Percentiles rank a stretch among this genome's conserved stretches.
Evolutionary conservation across 2,797 vertebrate species (phyloP).

Genomic region (Pipistrellus pipistrellus): DNA sequence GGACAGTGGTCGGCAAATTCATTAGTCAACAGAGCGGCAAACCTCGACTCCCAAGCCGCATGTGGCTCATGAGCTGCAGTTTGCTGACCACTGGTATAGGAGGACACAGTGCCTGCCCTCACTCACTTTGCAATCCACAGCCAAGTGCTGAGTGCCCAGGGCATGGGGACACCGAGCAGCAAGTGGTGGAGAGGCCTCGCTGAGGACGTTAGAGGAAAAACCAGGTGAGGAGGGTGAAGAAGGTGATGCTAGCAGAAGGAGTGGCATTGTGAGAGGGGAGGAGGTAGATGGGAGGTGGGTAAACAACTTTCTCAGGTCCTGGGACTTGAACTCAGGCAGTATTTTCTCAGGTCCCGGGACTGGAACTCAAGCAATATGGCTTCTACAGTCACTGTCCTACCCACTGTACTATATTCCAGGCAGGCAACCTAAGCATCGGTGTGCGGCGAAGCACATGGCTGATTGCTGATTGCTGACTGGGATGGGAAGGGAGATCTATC

Average conservation of each 20-base stretch:
- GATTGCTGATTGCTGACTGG: neutral
- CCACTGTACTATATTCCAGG: neutral
- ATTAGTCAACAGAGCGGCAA: too few relatives aligned
- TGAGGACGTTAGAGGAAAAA: neutral
- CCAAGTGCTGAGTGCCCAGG: neutral
- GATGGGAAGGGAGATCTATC: neutral
- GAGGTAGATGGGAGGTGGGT: neutral
- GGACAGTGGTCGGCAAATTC: neutral
- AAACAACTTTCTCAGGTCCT: neutral
- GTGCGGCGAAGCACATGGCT: neutral
- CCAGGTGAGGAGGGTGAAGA: neutral
- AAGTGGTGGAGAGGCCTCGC: neutral
- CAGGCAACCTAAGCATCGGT: neutral
- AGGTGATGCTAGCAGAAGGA: neutral
- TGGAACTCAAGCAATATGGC: accelerated
- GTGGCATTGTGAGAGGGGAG: accelerated
- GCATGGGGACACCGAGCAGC: accelerated
- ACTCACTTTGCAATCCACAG: too few relatives aligned
- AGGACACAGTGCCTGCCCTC: neutral
- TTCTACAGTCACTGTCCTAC: neutral
- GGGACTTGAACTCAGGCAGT: neutral
- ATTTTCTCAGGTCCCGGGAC: too few relatives aligned
- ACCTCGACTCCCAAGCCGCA: too few relatives aligned
- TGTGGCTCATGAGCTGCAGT: too few relatives aligned
- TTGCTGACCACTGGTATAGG: neutral